These are phyloP conservation scores for Ptilorrhoa leucosticta DNA, from an alignment of 2,113 vertebrate genomes.

Conservation along the genomic window DNA sequence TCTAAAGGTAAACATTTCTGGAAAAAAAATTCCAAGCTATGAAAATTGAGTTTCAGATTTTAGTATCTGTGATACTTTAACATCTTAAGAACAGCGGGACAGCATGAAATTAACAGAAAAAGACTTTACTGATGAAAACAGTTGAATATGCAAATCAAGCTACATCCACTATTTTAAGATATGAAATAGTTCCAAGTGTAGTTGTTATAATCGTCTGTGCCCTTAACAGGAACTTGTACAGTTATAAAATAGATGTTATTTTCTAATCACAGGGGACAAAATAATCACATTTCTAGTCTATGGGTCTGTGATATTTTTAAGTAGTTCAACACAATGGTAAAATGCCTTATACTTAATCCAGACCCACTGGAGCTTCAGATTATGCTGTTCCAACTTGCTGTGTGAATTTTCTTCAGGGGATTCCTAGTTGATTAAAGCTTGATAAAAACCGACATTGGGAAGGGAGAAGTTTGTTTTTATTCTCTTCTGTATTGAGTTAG, in stretches of 20 bases:
- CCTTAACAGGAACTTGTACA: background rate
- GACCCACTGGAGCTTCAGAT: slow-evolving; percentile 14
- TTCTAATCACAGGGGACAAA: background rate
- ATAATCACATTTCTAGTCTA: background rate
- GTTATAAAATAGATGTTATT: slow-evolving; percentile 10
- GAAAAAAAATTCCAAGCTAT: background rate
- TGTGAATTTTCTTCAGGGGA: background rate
- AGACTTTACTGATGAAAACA: background rate
- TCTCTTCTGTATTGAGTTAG: background rate
- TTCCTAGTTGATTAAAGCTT: background rate
- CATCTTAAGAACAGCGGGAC: background rate
- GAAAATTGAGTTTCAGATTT: background rate
- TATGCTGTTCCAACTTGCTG: slow-evolving; percentile 32
- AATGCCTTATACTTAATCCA: slow-evolving; percentile 42
- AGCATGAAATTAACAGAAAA: background rate
- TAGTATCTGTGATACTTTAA: background rate
- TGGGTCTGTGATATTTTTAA: background rate
- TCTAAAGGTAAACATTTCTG: background rate
- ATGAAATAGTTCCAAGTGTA: background rate
- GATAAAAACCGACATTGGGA: background rate
- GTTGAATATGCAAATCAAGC: background rate
- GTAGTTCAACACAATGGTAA: slow-evolving; percentile 5
- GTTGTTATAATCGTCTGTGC: background rate
- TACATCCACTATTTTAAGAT: background rate
- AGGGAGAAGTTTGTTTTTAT: background rate